Evolutionary conservation across 2,113 vertebrate species (phyloP), one percentile per base, ranked within the genome.

Genomic region (Neopipo cinnamomea): DNA sequence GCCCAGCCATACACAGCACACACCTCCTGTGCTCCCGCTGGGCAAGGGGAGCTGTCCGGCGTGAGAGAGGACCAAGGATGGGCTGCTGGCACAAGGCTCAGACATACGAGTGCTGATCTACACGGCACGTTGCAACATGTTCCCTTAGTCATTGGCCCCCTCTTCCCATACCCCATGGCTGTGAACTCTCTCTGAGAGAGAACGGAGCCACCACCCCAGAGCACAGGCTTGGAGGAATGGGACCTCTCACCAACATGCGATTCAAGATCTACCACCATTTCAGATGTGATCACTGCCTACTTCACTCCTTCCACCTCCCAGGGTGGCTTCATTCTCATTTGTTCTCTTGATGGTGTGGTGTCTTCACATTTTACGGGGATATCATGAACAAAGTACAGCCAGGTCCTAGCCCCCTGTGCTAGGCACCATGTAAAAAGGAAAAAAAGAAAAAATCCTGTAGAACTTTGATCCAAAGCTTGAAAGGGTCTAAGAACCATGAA

Each of bases 61-160:
- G 0, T 1, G 2, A 9, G 37, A 73, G 19, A 59, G 24, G 21
- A 9, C 24, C 14, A 27, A 13, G 82, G 39, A 39, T 0, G 0
- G n/a, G 52, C 25, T 37, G 24, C 44, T n/a, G 10, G 21, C 12
- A 8, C 0, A 0, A 37, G 17, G 17, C 72, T 17, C 33, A 5
- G 35, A 5, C 0, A 0, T 0, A 3, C 0, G 1, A 42, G 41
- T 2, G 1, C 58, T 25, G 35, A 44, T 21, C 49, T 11, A 8
- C 24, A 4, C 0, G 0, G 46, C 50, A 14, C 1, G 0, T 7
- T 10, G 8, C 59, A 39, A 35, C 8, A 2, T 0, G 0, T 12
- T 46, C 12, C 0, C n/a, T 16, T 12, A 1, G 1, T 15, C 53
- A 11, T 22, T n/a, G 17, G 14, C 17, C 20, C 35, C 27, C 25